Percentiles rank a stretch among this genome's conserved stretches.
Evolutionary conservation across 2,113 vertebrate species (phyloP).

Genomic region (Camelus dromedarius): DNA sequence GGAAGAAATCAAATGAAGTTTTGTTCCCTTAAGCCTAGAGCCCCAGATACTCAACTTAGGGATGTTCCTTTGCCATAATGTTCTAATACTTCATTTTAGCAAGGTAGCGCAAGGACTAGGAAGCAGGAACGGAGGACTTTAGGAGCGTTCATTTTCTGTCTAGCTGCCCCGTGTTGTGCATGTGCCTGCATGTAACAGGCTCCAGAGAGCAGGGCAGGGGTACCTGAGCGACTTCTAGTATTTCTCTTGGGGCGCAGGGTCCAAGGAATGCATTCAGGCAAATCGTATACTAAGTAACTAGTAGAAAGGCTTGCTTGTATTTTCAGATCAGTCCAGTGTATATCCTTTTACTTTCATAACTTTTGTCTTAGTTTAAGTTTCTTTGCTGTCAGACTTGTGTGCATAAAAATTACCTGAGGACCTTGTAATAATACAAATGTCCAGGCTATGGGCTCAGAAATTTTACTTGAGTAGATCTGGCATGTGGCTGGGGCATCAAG

Average conservation of each 20-base stretch:
- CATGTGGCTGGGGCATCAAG: background rate
- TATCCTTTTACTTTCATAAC: constrained; percentile 22
- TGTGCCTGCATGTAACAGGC: background rate
- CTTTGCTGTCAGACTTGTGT: background rate
- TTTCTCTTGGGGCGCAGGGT: background rate
- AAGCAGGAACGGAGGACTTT: background rate
- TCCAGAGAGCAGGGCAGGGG: background rate
- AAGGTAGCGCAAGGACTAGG: background rate
- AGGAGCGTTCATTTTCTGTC: background rate
- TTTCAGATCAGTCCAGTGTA: background rate
- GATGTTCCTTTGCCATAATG: background rate
- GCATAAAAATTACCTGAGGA: background rate
- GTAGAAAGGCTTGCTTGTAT: background rate
- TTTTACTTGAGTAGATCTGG: background rate
- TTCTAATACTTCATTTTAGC: background rate
- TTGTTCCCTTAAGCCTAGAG: background rate
- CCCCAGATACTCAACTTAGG: background rate
- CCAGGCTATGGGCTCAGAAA: background rate
- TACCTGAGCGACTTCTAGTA: background rate
- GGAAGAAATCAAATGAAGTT: background rate
- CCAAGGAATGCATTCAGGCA: constrained; percentile 24
- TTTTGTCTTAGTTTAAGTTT: background rate
- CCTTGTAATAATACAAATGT: background rate
- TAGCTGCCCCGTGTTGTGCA: background rate
- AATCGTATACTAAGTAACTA: background rate